Percentiles rank a stretch among this genome's conserved stretches.
These are phyloP conservation scores for Pseudococcus longispinus DNA, from an alignment of 2,888 invertebrate species.

Conservation along the genomic window DNA sequence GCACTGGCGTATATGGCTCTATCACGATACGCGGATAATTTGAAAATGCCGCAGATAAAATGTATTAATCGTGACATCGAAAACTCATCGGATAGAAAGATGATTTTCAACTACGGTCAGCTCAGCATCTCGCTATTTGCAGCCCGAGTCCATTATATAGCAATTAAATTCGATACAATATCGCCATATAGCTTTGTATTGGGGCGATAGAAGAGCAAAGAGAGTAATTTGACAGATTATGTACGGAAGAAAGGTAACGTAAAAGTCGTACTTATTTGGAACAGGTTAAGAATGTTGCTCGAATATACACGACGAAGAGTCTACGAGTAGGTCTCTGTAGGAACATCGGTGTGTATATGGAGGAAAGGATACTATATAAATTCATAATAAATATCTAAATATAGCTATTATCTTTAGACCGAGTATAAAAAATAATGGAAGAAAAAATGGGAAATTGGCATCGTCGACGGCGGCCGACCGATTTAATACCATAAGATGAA, in stretches of 20 bases:
- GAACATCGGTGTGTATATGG: neutral
- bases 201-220: neutral
- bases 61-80: constrained; percentile 11
- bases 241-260: neutral
- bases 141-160: neutral
- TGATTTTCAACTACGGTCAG: neutral
- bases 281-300: constrained; percentile 16
- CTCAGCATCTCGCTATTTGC: neutral
- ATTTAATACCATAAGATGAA: neutral
- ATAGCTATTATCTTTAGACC: constrained; percentile 22
- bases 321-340: neutral
- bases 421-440: neutral
- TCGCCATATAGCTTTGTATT: neutral
- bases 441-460: neutral
- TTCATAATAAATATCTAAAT: constrained; percentile 35
- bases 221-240: neutral
- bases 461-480: neutral
- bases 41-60: neutral
- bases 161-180: neutral
- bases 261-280: constrained; percentile 6
- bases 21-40: neutral
- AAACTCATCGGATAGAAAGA: neutral
- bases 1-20: neutral
- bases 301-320: neutral
- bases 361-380: neutral